Base-by-base conservation (phyloP, 30 jellyfish, hydroid and myxozoan species). In the Cassiopea xamachana region DNA sequence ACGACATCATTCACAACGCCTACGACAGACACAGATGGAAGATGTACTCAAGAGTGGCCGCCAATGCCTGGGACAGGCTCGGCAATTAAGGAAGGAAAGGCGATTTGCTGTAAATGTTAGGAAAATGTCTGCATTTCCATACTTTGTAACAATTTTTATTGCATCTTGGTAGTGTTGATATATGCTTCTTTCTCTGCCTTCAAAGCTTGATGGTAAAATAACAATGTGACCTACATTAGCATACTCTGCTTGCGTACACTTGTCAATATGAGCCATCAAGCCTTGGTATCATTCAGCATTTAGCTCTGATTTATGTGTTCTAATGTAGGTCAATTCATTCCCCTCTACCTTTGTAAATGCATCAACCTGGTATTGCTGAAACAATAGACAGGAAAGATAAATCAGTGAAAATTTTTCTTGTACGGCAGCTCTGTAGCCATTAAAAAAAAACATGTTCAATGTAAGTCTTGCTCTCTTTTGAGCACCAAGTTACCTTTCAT, bases 131-230 rank as follows among this genome's bases (percentile, higher is more conserved):
- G 97, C 96, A 48, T 64, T 86, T 7, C 96, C 93, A 75, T 2
- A 84, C 61, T 83, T 62, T 44, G 81, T 44, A 2, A 77, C 92
- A 60, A 91, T 49, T 18, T 92, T 61, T 93, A 91, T 91, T 45
- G 97, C 93, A 76, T 91, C 97, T 84, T 78, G 92, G 70, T 7
- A 86, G 15, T 78, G 19, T 87, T 91, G 96, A 59, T 78, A 48
- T 94, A 85, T 86, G 76, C 86, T 74, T 19, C 97, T 45, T 18
- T 51, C 92, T 75, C 92, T 68, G 58, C 96, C 92, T 58, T 14
- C 27, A 67, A 91, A 71, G 39, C 88, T 18, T 46, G 96, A 75
- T 58, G 97, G 96, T 3, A 91, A 92, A 62, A 89, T 84, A 82
- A 85, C 91, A 43, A 84, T 46, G n/a, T 81, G 73, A 49, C 96